These are phyloP conservation scores for Leucoraja ocellata DNA, from an alignment of 2,797 vertebrate genomes.

Conservation along the genomic window DNA sequence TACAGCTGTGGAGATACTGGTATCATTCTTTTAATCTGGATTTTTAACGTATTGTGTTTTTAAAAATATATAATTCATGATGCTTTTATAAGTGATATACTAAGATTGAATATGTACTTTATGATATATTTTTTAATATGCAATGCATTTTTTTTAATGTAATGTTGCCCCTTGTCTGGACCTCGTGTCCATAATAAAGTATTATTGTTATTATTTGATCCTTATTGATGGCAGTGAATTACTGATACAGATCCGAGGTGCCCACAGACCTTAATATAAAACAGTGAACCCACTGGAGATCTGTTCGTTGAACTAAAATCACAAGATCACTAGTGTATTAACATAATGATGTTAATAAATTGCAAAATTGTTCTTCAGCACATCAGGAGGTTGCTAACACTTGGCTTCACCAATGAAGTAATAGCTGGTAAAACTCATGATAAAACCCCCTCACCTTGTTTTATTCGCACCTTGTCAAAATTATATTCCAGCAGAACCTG, in stretches of 20 bases:
- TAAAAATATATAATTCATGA: no score
- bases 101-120: no score
- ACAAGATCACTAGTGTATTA: background rate
- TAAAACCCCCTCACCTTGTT: background rate
- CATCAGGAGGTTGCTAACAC: background rate
- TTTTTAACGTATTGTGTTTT: no score
- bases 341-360: background rate
- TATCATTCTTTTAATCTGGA: no score
- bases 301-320: background rate
- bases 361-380: background rate
- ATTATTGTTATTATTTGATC: background rate
- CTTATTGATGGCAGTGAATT: background rate
- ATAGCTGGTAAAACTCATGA: background rate
- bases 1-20: no score
- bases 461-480: background rate
- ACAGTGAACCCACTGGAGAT: background rate
- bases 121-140: no score
- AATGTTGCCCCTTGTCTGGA: no score
- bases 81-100: no score
- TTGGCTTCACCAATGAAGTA: background rate
- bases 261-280: background rate
- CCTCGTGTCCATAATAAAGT: no score
- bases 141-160: no score
- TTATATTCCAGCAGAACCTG: background rate
- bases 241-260: background rate